These are phyloP conservation scores for Puma concolor DNA, from an alignment of 2,113 vertebrate species.

Conservation along the genomic window DNA sequence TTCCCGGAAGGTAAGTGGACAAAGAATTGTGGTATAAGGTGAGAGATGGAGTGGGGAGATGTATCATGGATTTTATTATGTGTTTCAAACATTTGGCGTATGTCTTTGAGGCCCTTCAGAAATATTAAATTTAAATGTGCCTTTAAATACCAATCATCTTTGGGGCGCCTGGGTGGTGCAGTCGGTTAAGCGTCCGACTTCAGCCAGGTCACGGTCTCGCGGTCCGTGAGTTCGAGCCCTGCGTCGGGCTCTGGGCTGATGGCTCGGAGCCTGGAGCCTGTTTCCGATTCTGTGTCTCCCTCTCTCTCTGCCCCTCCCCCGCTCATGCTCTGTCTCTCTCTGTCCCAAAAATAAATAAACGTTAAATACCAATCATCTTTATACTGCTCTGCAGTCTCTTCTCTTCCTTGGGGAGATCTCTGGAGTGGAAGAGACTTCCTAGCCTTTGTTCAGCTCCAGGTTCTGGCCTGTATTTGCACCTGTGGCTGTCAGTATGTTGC, in stretches of 20 bases:
- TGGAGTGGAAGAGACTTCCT: background rate
- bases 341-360: too few relatives aligned
- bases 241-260: too few relatives aligned
- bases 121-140: conserved; percentile 5
- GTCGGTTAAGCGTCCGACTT: too few relatives aligned
- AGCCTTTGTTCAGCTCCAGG: background rate
- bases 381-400: background rate
- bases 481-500: background rate
- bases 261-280: too few relatives aligned
- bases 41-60: background rate
- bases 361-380: background rate
- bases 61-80: background rate
- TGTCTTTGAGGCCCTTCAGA: conserved; percentile 8
- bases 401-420: background rate
- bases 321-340: too few relatives aligned
- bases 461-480: background rate
- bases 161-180: too few relatives aligned
- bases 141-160: background rate
- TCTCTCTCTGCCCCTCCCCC: too few relatives aligned
- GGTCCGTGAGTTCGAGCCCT: too few relatives aligned
- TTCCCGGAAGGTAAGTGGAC: conserved; percentile 15
- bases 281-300: too few relatives aligned
- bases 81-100: background rate
- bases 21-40: background rate
- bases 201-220: too few relatives aligned